A percentile compares a stretch with the other conserved stretches of the same genome.
phyloP scores from a whole-genome alignment of 1,140 invertebrate species.

The Penaeus japonicus region DNA sequence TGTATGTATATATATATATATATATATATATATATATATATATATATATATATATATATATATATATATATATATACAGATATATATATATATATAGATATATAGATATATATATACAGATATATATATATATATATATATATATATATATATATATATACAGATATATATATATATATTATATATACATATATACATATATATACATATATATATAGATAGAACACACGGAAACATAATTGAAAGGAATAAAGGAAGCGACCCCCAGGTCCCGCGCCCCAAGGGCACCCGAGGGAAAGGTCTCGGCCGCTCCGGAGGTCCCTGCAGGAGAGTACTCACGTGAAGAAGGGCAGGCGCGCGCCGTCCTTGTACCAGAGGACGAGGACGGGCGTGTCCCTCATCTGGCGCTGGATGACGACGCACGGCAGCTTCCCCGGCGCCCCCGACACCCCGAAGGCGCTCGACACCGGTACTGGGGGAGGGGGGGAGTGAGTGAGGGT shows the following conservation, averaged over 20 bases:
- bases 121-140: too few species aligned
- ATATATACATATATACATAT: too few species aligned
- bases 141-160: too few species aligned
- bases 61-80: not conserved
- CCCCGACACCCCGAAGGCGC: constrained; percentile 22
- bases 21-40: not conserved
- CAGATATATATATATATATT: too few species aligned
- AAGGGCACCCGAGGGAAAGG: too few species aligned
- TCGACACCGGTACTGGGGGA: constrained; percentile 28
- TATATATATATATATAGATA: not conserved
- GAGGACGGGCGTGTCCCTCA: constrained; percentile 28
- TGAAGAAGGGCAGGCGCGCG: constrained; percentile 43
- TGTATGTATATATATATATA: not conserved
- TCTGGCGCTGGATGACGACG: constrained; percentile 41
- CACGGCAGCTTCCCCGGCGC: constrained; percentile 26
- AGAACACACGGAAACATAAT: too few species aligned
- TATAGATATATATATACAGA: not conserved
- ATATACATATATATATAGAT: too few species aligned
- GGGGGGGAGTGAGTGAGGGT: not conserved
- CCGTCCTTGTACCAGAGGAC: constrained; percentile 52
- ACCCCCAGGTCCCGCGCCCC: too few species aligned
- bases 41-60: not conserved
- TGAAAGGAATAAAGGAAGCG: too few species aligned
- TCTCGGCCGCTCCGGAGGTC: too few species aligned
- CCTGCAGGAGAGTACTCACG: constrained; percentile 16